These are phyloP conservation scores for Palythoa caribaeorum DNA, from an alignment of 92 coral and sea anemone species.

Conservation along the genomic window DNA sequence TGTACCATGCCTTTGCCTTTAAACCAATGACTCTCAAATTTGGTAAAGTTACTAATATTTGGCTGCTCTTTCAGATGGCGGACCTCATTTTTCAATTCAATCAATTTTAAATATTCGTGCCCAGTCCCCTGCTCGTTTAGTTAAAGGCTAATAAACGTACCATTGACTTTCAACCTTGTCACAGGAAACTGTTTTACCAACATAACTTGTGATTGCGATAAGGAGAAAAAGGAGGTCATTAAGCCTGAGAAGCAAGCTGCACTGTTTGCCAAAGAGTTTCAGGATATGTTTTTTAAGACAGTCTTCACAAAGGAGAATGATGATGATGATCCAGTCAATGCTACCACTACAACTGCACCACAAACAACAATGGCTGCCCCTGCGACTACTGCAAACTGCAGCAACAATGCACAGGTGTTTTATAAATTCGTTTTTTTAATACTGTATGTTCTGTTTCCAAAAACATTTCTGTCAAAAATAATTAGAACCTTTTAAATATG, in stretches of 20 bases:
- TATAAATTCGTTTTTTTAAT: not conserved
- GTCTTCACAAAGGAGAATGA: slow-evolving; percentile 72
- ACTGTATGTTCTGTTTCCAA: not conserved
- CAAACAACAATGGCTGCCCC: slow-evolving; percentile 35
- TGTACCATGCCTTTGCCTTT: too few relatives aligned
- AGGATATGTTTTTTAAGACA: slow-evolving; percentile 71
- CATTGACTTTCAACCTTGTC: not conserved
- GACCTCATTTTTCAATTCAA: too few relatives aligned
- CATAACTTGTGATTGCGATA: slow-evolving; percentile 83
- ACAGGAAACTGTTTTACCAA: slow-evolving; percentile 77
- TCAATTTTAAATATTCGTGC: too few relatives aligned
- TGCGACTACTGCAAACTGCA: slow-evolving; percentile 65
- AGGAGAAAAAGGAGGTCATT: slow-evolving; percentile 56
- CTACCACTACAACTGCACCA: slow-evolving; percentile 49
- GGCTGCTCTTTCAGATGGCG: too few relatives aligned
- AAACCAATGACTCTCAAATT: too few relatives aligned
- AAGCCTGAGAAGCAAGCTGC: slow-evolving; percentile 90
- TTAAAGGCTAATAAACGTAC: too few relatives aligned
- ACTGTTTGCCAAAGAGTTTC: slow-evolving; percentile 93
- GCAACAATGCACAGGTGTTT: slow-evolving; percentile 68
- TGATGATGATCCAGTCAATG: slow-evolving; percentile 59
- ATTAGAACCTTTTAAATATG: too few relatives aligned
- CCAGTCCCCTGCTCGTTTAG: too few relatives aligned
- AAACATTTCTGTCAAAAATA: not conserved
- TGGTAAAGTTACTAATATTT: too few relatives aligned